Evolutionary conservation across 2,888 invertebrate genomes (phyloP).

Genomic region (Gymnocheta viridis): DNA sequence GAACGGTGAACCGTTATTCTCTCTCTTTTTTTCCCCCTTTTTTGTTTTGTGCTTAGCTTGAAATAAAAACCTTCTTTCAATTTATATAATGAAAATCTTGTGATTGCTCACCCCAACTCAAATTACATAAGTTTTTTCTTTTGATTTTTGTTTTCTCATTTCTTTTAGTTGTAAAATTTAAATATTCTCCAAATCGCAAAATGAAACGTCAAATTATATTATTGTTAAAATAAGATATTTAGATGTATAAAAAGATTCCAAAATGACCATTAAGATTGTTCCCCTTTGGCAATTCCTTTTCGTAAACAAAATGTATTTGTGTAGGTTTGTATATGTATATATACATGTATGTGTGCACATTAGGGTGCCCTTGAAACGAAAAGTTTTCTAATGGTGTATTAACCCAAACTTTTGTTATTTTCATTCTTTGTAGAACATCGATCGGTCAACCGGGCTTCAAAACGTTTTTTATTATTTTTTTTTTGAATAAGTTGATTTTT

Average conservation of each 20-base stretch:
- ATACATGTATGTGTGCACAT: no score
- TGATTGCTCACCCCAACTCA: conserved; percentile 62
- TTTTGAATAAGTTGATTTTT: no score
- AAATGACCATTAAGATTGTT: conserved; percentile 67
- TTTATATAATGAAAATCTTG: conserved; percentile 16
- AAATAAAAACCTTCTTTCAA: conserved; percentile 28
- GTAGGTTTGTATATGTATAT: neutral
- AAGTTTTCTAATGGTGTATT: no score
- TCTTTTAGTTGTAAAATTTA: conserved; percentile 36
- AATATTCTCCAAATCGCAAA: conserved; percentile 61
- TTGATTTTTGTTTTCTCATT: conserved; percentile 16
- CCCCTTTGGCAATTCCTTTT: neutral
- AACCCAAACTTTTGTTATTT: no score
- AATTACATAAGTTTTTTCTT: conserved; percentile 51
- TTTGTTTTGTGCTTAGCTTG: neutral
- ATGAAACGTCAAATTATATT: conserved; percentile 68
- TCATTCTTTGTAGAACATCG: no score
- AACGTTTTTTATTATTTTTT: no score
- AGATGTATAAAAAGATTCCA: conserved; percentile 36
- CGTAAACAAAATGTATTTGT: neutral
- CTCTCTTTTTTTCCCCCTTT: neutral
- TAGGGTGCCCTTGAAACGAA: no score
- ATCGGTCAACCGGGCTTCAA: no score
- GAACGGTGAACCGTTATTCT: neutral
- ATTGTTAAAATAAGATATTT: conserved; percentile 35